Base-by-base conservation (phyloP, 2,797 vertebrate genomes). In the Anguilla megastoma region DNA sequence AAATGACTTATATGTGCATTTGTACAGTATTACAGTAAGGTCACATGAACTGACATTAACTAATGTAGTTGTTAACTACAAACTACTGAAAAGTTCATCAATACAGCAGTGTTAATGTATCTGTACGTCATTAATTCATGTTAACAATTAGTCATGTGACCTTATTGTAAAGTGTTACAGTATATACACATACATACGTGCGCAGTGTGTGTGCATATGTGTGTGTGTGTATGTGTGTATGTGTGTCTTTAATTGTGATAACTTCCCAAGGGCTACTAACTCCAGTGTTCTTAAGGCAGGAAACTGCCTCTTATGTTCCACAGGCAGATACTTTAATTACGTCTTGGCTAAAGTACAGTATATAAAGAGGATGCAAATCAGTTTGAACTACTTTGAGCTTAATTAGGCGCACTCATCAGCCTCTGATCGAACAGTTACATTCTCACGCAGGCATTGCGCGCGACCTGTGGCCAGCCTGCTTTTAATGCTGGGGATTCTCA, bases 331-430 rank as follows among this genome's bases (percentile, higher is more conserved):
- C 63, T 66, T 79, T 87, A 88, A 86, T 89, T 88, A 89, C 85
- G 76, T 76, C 41, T 76, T 82, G 69, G 83, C 87, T 87, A 41
- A 86, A 88, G 56, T 58, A 60, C 30, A 27, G 50, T 88, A 86
- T 89, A 80, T 88, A 80, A 71, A 85, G 58, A 66, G 86, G 54
- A 90, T 90, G 85, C 82, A 82, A 89, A 90, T 88, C 85, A 48
- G 54, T 79, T 79, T 83, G 84, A 87, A 83, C 86, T 88, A 87
- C 88, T 74, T 87, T 76, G 45, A 76, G 85, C 85, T 87, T 89
- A 88, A 90, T 89, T 90, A 85, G 87, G 66, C 79, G 12, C 74
- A 56, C 85, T 60, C 10, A 71, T 58, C 80, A 69, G 82, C 79
- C 84, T 74, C 86, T 45, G 8, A 69, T 79, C 85, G 36, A 48